Evolutionary conservation across 1,140 invertebrate species (phyloP).

Genomic region (Brachionus paranguensis): DNA sequence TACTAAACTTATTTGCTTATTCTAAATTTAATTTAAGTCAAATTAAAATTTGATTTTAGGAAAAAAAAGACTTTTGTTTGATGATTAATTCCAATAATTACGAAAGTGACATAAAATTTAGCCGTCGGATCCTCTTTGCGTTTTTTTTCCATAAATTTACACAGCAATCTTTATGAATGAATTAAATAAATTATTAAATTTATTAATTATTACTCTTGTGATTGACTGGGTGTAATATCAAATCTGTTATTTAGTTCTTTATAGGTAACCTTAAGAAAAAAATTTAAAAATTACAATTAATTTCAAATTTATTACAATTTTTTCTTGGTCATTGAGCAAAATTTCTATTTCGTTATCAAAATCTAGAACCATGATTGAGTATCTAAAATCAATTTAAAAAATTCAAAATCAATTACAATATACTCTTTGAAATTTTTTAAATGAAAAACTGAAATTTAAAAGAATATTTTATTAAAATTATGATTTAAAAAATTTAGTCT

Average conservation of each 20-base stretch:
- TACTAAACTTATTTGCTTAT: neutral
- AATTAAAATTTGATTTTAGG: neutral
- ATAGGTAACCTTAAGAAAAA: neutral
- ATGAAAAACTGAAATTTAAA: neutral
- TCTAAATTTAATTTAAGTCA: neutral
- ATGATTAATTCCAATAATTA: neutral
- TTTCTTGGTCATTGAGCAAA: slow-evolving; percentile 12
- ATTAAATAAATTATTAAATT: neutral
- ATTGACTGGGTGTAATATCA: neutral
- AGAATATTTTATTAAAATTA: no score
- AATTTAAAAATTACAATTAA: neutral
- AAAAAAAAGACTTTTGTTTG: neutral
- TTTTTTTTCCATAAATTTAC: neutral
- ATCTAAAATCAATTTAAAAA: neutral
- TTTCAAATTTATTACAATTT: neutral
- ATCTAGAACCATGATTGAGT: neutral
- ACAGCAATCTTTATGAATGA: neutral
- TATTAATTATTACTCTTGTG: neutral
- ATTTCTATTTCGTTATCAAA: neutral
- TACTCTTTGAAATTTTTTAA: neutral
- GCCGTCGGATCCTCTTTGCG: neutral
- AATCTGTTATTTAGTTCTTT: slow-evolving; percentile 14
- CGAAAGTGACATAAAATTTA: slow-evolving; percentile 1
- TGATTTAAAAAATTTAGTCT: no score
- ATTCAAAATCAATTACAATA: neutral